These are phyloP conservation scores for Ornithoptera priamus DNA, from an alignment of 2,888 invertebrate species.

Conservation along the genomic window DNA sequence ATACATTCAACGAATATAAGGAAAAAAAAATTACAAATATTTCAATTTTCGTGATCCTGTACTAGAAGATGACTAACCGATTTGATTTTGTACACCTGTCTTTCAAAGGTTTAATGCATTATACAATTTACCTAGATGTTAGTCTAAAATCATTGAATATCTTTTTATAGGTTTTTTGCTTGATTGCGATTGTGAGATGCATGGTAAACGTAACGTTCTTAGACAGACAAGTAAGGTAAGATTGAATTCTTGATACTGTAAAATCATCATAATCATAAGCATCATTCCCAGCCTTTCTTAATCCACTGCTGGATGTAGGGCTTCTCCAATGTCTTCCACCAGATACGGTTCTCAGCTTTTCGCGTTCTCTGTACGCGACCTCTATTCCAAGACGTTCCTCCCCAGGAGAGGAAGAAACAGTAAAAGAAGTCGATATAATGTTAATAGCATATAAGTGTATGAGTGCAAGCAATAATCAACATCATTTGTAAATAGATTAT, in stretches of 20 bases:
- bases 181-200: slow-evolving; percentile 12
- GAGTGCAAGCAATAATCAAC: too few species aligned
- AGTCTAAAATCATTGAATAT: background rate
- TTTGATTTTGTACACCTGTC: background rate
- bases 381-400: too few species aligned
- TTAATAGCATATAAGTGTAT: too few species aligned
- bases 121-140: background rate
- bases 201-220: slow-evolving; percentile 13
- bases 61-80: background rate
- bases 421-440: too few species aligned
- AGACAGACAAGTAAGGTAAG: slow-evolving; percentile 18
- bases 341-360: too few species aligned
- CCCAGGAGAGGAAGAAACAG: too few species aligned
- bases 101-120: background rate
- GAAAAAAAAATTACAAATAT: background rate
- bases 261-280: too few species aligned
- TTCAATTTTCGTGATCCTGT: background rate
- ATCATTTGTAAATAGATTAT: too few species aligned
- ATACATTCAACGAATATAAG: background rate
- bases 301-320: too few species aligned
- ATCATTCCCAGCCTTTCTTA: too few species aligned
- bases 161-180: slow-evolving; percentile 19
- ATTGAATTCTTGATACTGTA: background rate
- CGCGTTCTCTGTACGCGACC: too few species aligned
- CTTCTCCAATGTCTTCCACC: too few species aligned